Evolutionary conservation across 30 jellyfish, hydroid and myxozoan species (phyloP), one percentile per base, ranked within the genome.

Genomic region (Cassiopea andromeda): DNA sequence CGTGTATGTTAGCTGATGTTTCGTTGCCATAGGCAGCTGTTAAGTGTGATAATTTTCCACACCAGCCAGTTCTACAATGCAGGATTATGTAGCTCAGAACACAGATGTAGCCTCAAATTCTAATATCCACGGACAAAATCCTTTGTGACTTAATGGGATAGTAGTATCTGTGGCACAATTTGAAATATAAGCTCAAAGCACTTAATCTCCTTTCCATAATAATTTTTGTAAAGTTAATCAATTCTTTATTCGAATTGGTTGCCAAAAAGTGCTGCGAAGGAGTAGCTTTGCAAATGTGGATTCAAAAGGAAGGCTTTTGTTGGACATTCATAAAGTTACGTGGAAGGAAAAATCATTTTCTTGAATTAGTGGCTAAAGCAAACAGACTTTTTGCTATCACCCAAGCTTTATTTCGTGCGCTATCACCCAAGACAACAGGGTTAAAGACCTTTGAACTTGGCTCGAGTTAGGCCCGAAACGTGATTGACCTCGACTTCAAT

Each of bases 71-170:
- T 54, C 79, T n/a, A 19, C 79, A 70, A 12, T 14, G 50, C 54
- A 15, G 27, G 79, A 70, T 70, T 70, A 70, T 1, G 15, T 54
- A 54, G 54, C 79, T 70, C 15, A 3, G 49, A 70, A 4, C 79
- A 43, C 54, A 70, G 79, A 70, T 70, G 79, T 19, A 10, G 79
- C 38, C 79, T 18, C 54, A 70, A 70, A 70, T 6, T 70, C 79
- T 43, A 12, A 70, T 8, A 70, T 43, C 79, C 5, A n/a, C 16
- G n/a, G 18, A 50, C 19, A 64, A 64, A 5, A 27, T 64, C 73
- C 27, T 16, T 70, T 70, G 79, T 8, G 79, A 70, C 27, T 14
- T 70, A 70, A 70, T 70, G 79, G 54, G 79, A 70, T 70, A 19
- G 7, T 16, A 27, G 49, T 12, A 1, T 70, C n/a, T 8, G 57